Conservation (phyloP, 2,797 vertebrate genomes). For the Pseudocheirus occidentalis region DNA sequence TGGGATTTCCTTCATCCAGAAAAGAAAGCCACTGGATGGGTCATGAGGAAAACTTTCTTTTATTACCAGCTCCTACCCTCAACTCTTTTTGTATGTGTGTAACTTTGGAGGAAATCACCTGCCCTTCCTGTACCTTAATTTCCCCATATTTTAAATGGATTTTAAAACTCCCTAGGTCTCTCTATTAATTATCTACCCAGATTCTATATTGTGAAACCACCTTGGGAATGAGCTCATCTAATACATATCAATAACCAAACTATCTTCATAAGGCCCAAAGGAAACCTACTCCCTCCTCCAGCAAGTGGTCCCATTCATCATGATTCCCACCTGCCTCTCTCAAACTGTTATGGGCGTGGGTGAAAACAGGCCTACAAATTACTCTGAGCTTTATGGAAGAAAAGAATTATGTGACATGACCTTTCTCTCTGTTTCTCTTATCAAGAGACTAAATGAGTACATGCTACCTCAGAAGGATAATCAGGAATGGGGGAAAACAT, state of each 20-base stretch:
- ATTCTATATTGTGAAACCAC: not conserved
- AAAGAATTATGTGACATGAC: conserved; percentile 44
- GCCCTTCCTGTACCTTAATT: not conserved
- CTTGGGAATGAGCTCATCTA: not conserved
- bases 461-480: conserved; percentile 50
- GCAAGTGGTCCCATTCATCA: not conserved
- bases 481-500: conserved; percentile 57
- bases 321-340: not conserved
- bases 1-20: not conserved
- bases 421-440: conserved; percentile 45
- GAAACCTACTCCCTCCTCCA: not conserved
- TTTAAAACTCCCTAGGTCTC: not conserved
- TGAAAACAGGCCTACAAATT: conserved; percentile 69
- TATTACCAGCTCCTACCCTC: not conserved
- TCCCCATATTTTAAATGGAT: not conserved
- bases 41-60: not conserved
- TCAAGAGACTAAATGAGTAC: not conserved
- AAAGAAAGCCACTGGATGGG: not conserved
- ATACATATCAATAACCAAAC: conserved; percentile 10
- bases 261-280: not conserved
- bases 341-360: conserved; percentile 45
- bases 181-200: not conserved
- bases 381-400: conserved; percentile 46
- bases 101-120: not conserved
- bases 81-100: not conserved